Evolutionary conservation across 2,113 vertebrate species (phyloP).

Genomic region (Casuarius casuarius): DNA sequence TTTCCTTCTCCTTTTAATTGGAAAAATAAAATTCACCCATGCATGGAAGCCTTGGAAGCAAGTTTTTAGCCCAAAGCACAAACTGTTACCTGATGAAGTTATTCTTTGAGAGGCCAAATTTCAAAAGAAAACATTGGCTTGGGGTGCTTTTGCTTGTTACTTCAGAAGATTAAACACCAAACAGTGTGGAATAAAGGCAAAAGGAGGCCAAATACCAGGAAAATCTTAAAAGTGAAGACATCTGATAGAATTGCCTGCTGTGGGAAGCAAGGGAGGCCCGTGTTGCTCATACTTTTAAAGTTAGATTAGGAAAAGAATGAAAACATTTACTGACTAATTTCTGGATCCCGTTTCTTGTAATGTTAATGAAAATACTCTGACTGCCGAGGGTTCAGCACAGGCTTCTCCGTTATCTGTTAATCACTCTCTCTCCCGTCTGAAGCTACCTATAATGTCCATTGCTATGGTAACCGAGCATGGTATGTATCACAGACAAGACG

Average conservation of each 20-base stretch:
- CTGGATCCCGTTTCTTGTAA: not conserved
- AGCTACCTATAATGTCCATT: conserved; percentile 54
- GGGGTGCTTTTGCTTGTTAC: not conserved
- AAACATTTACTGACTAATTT: not conserved
- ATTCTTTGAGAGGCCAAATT: conserved; percentile 30
- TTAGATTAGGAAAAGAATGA: conserved; percentile 9
- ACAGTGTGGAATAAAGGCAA: conserved; percentile 20
- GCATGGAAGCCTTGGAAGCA: not conserved
- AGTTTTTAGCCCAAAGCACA: conserved; percentile 27
- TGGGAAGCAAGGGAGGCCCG: not conserved
- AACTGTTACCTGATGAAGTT: not conserved
- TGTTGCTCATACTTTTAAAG: not conserved
- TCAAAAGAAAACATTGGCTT: conserved; percentile 50
- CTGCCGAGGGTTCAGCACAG: not conserved
- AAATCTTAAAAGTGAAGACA: not conserved
- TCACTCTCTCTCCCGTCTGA: conserved; percentile 32
- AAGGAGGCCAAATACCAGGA: not conserved
- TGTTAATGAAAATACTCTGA: conserved; percentile 20
- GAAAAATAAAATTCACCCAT: not conserved
- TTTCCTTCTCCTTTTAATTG: not conserved
- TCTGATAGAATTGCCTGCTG: not conserved
- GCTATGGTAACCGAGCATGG: conserved; percentile 37
- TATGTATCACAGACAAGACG: conserved; percentile 35
- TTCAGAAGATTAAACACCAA: conserved; percentile 26
- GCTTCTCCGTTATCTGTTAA: conserved; percentile 32